Base-by-base conservation (phyloP, 1,140 invertebrate genomes). In the Drosophila pseudoobscura region DNA sequence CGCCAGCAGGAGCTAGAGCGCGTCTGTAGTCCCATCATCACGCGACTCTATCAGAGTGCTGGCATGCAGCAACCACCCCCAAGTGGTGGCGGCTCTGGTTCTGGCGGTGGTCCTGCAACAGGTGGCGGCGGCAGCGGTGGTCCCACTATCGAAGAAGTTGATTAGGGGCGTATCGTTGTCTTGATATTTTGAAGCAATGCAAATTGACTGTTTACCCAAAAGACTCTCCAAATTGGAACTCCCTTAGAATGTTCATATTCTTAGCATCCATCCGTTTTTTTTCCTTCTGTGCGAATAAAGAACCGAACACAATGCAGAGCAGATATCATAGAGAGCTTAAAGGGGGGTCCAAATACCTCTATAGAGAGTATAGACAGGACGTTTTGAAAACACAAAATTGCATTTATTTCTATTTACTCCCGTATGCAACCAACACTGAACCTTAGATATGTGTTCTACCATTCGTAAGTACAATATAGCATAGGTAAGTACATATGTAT, bases 101-200 rank as follows among this genome's bases (percentile, higher is more conserved):
- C 56, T 0, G 35, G 3, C 4, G 5, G 3, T 39, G 45, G 1
- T 26, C 0, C 44, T n/a, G 65, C 63, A 0, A 9, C 49, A n/a
- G 93, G 74, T 22, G 64, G 46, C 92, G 92, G 75, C 92, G 93
- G 49, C 92, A 94, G 94, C 50, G 93, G 89, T 71, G 74, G 97
- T 75, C 97, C 97, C 58, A 98, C 97, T 77, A 98, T 98, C 87
- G 97, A 98, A 92, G 97, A 98, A 93, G 97, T 98, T 72, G 97
- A 98, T 91, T 98, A 97, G 96, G 93, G 9, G 6, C n/a, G 0
- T n/a, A 6, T 3, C 13, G 2, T 13, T 3, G 2, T n/a, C 20
- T 4, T 31, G 24, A 17, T 13, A 20, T 11, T 15, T 6, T 2
- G 8, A 41, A 22, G 15, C 17, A 50, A 17, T 43, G 43, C 11